These are phyloP conservation scores for Bombus balteatus DNA, from an alignment of 1,140 invertebrate genomes.

Conservation along the genomic window DNA sequence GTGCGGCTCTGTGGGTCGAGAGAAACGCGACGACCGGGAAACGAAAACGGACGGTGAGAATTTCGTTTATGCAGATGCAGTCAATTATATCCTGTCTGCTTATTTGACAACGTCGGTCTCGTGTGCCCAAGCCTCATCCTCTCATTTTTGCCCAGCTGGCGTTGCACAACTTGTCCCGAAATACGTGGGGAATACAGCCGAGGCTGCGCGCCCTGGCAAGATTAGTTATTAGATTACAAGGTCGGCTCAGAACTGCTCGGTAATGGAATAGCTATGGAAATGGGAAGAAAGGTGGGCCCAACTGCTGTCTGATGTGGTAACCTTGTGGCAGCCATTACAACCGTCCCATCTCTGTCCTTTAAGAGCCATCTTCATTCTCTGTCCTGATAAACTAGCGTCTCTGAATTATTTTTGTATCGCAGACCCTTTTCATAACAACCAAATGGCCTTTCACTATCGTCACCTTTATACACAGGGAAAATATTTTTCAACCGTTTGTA, in stretches of 20 bases:
- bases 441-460: neutral
- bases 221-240: conserved; percentile 71
- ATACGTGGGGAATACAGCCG: conserved; percentile 19
- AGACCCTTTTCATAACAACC: neutral
- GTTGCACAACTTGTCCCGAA: conserved; percentile 23
- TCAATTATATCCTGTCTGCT: conserved; percentile 62
- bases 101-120: conserved; percentile 40
- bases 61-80: conserved; percentile 63
- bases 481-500: neutral
- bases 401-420: neutral
- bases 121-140: neutral
- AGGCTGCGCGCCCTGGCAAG: conserved; percentile 34
- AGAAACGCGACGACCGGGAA: neutral
- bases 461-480: neutral
- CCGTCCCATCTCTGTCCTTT: neutral
- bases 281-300: conserved; percentile 52
- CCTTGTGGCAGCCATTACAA: conserved; percentile 28
- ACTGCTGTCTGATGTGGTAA: conserved; percentile 37
- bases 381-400: neutral
- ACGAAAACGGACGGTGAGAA: conserved; percentile 20
- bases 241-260: conserved; percentile 28
- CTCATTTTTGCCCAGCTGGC: neutral
- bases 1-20: neutral
- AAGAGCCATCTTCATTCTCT: neutral
- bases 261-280: conserved; percentile 66